Conservation (phyloP, 1,140 invertebrate genomes). For the Ladona fulva region DNA sequence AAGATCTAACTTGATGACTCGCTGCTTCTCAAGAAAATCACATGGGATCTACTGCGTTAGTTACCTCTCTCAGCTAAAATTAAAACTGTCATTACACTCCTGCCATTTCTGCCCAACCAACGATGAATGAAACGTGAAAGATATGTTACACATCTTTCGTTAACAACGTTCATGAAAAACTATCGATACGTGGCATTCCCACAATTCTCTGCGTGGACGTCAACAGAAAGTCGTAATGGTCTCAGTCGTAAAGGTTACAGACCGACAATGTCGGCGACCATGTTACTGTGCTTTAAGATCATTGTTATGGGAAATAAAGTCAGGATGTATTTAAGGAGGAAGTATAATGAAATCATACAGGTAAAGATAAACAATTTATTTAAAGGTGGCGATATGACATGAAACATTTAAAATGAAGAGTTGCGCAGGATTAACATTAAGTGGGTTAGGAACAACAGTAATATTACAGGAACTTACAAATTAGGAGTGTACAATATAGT, state of each 20-base stretch:
- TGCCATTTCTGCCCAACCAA: neutral
- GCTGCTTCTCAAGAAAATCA: no score
- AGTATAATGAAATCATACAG: neutral
- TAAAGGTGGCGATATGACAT: neutral
- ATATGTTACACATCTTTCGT: neutral
- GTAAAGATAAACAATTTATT: neutral
- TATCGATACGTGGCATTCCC: neutral
- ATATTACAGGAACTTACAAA: neutral
- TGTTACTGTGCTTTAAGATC: no score
- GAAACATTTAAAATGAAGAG: neutral
- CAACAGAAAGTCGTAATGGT: neutral
- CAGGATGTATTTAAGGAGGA: neutral
- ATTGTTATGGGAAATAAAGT: no score
- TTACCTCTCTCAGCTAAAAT: no score
- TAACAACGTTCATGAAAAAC: neutral
- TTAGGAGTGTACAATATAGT: neutral
- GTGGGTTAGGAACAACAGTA: neutral
- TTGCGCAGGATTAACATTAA: neutral
- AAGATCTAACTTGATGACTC: no score
- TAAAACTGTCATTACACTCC: no score
- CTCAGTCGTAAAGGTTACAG: no score
- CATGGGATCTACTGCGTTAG: no score
- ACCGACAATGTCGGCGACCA: no score
- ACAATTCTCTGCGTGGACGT: neutral
- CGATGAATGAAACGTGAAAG: neutral